phyloP scores from a whole-genome alignment of 1,140 invertebrate genomes.

The Microplitis demolitor region DNA sequence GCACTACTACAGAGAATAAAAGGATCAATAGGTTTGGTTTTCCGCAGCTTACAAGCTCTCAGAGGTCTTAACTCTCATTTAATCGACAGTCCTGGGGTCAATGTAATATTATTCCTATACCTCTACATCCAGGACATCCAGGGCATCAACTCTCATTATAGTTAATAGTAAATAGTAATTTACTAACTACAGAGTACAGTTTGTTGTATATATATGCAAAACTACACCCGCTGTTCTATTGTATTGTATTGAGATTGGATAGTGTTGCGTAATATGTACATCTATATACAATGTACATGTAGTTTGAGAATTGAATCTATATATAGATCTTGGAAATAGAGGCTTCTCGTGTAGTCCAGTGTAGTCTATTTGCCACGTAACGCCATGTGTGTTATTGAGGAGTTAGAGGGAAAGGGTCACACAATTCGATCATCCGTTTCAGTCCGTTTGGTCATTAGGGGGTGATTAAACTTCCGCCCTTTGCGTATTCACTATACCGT shows the following conservation, averaged over 20 bases:
- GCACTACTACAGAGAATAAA: not conserved
- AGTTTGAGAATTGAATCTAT: too few species aligned
- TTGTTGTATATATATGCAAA: not conserved
- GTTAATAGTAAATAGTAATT: too few species aligned
- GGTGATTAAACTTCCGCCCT: slow-evolving; percentile 28
- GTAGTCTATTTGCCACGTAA: slow-evolving; percentile 1
- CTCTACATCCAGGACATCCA: not conserved
- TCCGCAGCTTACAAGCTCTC: slow-evolving; percentile 2
- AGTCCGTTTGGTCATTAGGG: slow-evolving; percentile 19
- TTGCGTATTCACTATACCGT: not conserved
- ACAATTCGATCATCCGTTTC: slow-evolving; percentile 1
- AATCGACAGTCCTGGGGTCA: not conserved
- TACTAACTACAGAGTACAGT: not conserved
- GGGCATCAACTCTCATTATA: too few species aligned
- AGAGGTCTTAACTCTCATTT: slow-evolving; percentile 3
- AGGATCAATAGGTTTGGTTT: not conserved
- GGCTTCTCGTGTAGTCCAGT: not conserved
- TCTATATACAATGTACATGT: too few species aligned
- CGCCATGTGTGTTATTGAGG: slow-evolving; percentile 14
- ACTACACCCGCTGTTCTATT: not conserved
- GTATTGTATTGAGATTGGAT: too few species aligned
- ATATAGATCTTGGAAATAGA: too few species aligned
- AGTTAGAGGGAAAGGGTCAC: not conserved
- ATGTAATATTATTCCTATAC: not conserved
- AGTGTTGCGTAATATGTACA: too few species aligned